Percentiles rank a stretch among this genome's conserved stretches.
These are phyloP conservation scores for Petrolisthes manimaculis DNA, from an alignment of 2,888 invertebrate species.

Conservation along the genomic window DNA sequence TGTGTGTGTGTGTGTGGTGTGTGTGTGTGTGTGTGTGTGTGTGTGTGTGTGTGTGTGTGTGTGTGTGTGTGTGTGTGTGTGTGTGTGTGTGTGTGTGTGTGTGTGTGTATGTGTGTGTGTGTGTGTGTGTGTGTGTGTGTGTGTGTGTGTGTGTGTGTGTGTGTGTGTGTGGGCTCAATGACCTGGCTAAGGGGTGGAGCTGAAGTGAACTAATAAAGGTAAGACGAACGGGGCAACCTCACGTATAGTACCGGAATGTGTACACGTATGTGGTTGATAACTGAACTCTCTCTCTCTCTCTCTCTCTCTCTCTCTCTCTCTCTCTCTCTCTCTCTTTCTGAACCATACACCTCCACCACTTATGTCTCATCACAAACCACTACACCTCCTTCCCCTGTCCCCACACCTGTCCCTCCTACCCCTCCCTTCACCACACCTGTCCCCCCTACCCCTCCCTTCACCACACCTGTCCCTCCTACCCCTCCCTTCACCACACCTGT, in stretches of 20 bases:
- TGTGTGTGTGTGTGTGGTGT: too few relatives aligned
- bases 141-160: too few relatives aligned
- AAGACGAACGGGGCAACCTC: too few relatives aligned
- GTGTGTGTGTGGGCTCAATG: too few relatives aligned
- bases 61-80: slow-evolving; percentile 19
- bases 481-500: background rate
- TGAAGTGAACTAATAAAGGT: too few relatives aligned
- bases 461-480: too few relatives aligned
- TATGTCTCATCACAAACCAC: background rate
- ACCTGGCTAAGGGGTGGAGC: too few relatives aligned
- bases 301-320: background rate
- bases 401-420: background rate
- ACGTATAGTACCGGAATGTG: too few relatives aligned
- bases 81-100: background rate
- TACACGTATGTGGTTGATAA: too few relatives aligned
- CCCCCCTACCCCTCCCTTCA: background rate
- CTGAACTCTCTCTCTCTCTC: background rate
- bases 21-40: slow-evolving; percentile 24
- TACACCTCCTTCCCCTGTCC: background rate
- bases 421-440: background rate
- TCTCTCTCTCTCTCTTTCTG: background rate
- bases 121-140: background rate
- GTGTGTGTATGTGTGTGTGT: background rate
- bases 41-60: slow-evolving; percentile 26
- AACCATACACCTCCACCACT: background rate